Conservation (phyloP, 2,888 invertebrate genomes). For the Plagodis dolabraria region DNA sequence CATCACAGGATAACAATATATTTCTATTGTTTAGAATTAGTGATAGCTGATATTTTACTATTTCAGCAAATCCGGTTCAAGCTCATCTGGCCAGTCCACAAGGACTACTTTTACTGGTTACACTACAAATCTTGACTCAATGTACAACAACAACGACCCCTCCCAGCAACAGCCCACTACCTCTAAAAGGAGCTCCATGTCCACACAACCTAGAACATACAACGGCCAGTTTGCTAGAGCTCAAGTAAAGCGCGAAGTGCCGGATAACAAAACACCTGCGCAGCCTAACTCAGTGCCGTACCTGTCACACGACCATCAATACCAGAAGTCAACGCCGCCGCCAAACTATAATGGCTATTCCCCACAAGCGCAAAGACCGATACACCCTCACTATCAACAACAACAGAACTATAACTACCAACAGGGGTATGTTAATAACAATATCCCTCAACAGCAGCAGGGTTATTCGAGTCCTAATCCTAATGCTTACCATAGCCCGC, state of each 20-base stretch:
- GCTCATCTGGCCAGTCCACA: slow-evolving; percentile 79
- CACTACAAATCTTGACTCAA: slow-evolving; percentile 76
- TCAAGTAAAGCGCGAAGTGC: slow-evolving; percentile 63
- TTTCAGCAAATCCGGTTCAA: slow-evolving; percentile 81
- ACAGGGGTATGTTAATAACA: slow-evolving; percentile 63
- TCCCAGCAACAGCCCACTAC: slow-evolving; percentile 59
- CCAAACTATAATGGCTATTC: slow-evolving; percentile 70
- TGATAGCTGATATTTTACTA: slow-evolving; percentile 15
- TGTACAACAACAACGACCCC: slow-evolving; percentile 75
- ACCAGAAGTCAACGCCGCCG: slow-evolving; percentile 68
- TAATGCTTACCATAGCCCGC: slow-evolving; percentile 72
- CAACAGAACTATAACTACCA: slow-evolving; percentile 69
- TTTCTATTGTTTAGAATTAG: no score
- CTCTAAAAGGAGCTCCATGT: slow-evolving; percentile 71
- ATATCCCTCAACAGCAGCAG: slow-evolving; percentile 65
- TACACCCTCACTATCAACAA: slow-evolving; percentile 64
- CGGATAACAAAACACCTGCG: slow-evolving; percentile 55
- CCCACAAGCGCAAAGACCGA: slow-evolving; percentile 59
- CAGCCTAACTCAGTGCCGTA: slow-evolving; percentile 63
- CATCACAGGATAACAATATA: no score
- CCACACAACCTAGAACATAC: slow-evolving; percentile 62
- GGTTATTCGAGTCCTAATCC: slow-evolving; percentile 71
- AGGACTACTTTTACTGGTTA: slow-evolving; percentile 78
- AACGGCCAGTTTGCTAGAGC: slow-evolving; percentile 75
- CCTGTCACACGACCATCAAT: slow-evolving; percentile 77